These are phyloP conservation scores for Cercopithecus mona DNA, from an alignment of 2,113 vertebrate species.

Conservation along the genomic window DNA sequence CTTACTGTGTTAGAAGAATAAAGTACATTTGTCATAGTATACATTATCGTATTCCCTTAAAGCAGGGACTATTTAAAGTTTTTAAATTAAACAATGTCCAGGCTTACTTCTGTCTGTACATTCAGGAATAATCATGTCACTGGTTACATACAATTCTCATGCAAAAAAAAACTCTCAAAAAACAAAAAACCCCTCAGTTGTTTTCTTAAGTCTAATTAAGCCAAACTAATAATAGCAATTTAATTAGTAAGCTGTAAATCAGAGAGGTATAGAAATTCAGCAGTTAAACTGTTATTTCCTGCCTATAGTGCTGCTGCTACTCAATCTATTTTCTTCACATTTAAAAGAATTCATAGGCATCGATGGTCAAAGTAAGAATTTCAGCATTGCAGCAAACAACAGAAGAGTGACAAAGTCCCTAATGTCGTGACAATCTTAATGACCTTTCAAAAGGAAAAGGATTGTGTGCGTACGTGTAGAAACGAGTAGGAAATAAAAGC, in stretches of 20 bases:
- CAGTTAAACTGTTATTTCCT: slow-evolving; percentile 38
- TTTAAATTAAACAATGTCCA: slow-evolving; percentile 62
- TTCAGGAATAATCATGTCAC: slow-evolving; percentile 58
- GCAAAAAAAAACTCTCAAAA: slow-evolving; percentile 46
- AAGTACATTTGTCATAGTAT: slow-evolving; percentile 74
- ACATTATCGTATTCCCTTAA: slow-evolving; percentile 58
- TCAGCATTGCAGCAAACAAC: slow-evolving; percentile 39
- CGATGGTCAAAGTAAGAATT: slow-evolving; percentile 39
- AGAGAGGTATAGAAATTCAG: background rate
- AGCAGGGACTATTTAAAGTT: slow-evolving; percentile 56
- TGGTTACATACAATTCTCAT: slow-evolving; percentile 67
- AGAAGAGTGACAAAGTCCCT: background rate
- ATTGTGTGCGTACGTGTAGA: background rate
- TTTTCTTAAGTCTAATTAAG: slow-evolving; percentile 62
- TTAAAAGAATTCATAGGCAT: background rate
- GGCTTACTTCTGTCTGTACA: slow-evolving; percentile 70
- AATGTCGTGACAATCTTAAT: background rate
- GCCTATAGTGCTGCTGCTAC: background rate
- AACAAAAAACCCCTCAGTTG: background rate
- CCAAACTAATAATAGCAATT: slow-evolving; percentile 48
- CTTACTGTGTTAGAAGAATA: slow-evolving; percentile 70
- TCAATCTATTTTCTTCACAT: background rate
- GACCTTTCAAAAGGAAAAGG: background rate
- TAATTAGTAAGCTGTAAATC: slow-evolving; percentile 50
- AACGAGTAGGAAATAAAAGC: slow-evolving; percentile 27